A percentile compares a stretch with the other conserved stretches of the same genome.
phyloP scores from a whole-genome alignment of 2,113 vertebrate genomes.

The Monopterus albus region DNA sequence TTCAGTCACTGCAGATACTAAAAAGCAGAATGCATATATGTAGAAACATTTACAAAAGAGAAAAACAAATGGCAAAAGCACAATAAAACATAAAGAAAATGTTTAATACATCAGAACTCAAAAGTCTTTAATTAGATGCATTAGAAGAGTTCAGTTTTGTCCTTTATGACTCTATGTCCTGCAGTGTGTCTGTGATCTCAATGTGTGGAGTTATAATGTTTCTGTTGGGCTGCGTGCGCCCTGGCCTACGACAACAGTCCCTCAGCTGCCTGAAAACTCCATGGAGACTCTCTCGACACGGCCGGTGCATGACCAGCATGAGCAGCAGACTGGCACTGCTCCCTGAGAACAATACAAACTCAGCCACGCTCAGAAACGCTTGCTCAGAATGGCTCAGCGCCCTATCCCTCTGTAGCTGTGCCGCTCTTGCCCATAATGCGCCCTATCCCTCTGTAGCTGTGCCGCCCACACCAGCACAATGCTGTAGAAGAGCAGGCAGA shows the following conservation, averaged over 20 bases:
- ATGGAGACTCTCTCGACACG: slow-evolving; percentile 66
- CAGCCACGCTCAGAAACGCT: slow-evolving; percentile 79
- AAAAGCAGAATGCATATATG: background rate
- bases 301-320: slow-evolving; percentile 74
- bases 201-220: slow-evolving; percentile 75
- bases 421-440: slow-evolving; percentile 45
- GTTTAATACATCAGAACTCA: background rate
- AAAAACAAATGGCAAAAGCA: background rate
- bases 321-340: slow-evolving; percentile 77
- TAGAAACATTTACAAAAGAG: background rate
- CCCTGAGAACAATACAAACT: slow-evolving; percentile 82
- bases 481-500: slow-evolving; percentile 80
- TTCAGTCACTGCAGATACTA: background rate
- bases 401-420: slow-evolving; percentile 23
- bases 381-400: slow-evolving; percentile 33
- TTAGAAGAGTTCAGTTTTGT: background rate
- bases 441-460: slow-evolving; percentile 6
- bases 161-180: slow-evolving; percentile 58
- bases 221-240: slow-evolving; percentile 65
- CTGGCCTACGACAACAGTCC: slow-evolving; percentile 51
- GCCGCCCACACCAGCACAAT: slow-evolving; percentile 72
- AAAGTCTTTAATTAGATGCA: background rate
- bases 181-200: slow-evolving; percentile 71
- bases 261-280: slow-evolving; percentile 51
- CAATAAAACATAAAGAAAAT: background rate